Percentiles rank a stretch among this genome's conserved stretches.
Conservation (phyloP, 2,113 vertebrate genomes). For the Ptychochromis oligacanthus region DNA sequence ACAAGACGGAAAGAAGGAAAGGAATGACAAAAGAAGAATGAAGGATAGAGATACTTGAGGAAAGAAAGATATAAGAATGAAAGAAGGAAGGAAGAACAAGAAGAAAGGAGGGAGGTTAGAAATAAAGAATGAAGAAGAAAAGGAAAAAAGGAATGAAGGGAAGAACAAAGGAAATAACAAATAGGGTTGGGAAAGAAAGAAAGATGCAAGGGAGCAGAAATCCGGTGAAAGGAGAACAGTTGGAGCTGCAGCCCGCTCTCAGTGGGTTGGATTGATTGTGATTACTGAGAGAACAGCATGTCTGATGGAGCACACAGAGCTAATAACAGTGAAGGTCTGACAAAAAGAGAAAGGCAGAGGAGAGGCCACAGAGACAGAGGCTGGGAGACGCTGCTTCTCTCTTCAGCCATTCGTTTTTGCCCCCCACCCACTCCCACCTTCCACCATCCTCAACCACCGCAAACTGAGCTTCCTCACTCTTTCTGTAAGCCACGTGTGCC, state of each 20-base stretch:
- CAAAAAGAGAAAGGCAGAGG: not conserved
- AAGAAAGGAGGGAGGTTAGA: rapidly evolving
- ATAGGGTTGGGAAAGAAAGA: not conserved
- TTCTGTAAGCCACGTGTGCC: not conserved
- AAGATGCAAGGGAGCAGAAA: constrained; percentile 18
- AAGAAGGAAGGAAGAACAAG: rapidly evolving
- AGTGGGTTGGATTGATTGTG: constrained; percentile 59
- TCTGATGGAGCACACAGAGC: constrained; percentile 56
- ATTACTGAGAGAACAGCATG: constrained; percentile 63
- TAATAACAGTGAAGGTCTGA: constrained; percentile 45
- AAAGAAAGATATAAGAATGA: not conserved
- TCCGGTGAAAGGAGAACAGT: constrained; percentile 29
- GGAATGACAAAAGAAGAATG: not conserved
- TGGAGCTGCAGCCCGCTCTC: constrained; percentile 40
- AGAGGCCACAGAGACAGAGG: not conserved
- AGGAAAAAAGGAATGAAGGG: not conserved
- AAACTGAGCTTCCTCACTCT: not conserved
- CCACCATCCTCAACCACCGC: not conserved
- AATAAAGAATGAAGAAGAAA: not conserved
- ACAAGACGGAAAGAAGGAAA: not conserved
- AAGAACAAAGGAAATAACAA: not conserved
- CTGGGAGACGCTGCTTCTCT: not conserved
- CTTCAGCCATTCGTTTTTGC: constrained; percentile 18
- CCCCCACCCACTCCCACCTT: not conserved
- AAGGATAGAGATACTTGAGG: not conserved